Evolutionary conservation across 92 coral and sea anemone species (phyloP), one percentile per base, ranked within the genome.

Genomic region (Blastomussa wellsi): DNA sequence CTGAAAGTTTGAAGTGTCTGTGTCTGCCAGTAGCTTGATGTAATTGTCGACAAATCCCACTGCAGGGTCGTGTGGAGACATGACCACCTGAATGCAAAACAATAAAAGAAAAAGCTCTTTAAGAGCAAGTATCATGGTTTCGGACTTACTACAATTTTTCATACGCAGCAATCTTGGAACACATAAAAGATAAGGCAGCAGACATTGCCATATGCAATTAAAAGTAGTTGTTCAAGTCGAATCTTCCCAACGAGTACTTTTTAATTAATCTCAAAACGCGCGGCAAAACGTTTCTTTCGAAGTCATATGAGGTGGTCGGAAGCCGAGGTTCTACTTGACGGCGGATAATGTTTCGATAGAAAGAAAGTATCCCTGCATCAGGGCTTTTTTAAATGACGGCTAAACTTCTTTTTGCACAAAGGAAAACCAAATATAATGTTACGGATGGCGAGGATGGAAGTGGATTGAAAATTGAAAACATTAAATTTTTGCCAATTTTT

Each of bases 31-130:
- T 26, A 97, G 74, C 80, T 97, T 97, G 89, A 97, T 97, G 86
- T 97, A 97, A 79, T 97, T 97, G 78, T 97, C 99, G 0, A 97
- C 97, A 87, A 97, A 97, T 8, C 99, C 99, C 42, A 97, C 95
- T 20, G 98, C 95, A 11, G 99, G 99, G 81, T 97, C 99, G 51
- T 97, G 99, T 0, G 99, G 99, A 26, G 99, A 97, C 99, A 97
- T 97, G 5, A 97, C 99, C 47, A 97, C 99, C 99, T 96, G 80
- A n/a, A n/a, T n/a, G n/a, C n/a, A 36, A 57, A 41, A 38, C 55
- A 84, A 79, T 62, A 81, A 78, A 41, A 14, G 38, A 59, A 71
- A 11, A 24, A 65, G 62, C n/a, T 16, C 62, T 55, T 55, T 7
- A 20, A 5, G n/a, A 6, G n/a, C 24, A 39, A 39, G 44, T 39